Base-by-base conservation (phyloP, 2,888 invertebrate genomes). In the Andricus quercusramuli region DNA sequence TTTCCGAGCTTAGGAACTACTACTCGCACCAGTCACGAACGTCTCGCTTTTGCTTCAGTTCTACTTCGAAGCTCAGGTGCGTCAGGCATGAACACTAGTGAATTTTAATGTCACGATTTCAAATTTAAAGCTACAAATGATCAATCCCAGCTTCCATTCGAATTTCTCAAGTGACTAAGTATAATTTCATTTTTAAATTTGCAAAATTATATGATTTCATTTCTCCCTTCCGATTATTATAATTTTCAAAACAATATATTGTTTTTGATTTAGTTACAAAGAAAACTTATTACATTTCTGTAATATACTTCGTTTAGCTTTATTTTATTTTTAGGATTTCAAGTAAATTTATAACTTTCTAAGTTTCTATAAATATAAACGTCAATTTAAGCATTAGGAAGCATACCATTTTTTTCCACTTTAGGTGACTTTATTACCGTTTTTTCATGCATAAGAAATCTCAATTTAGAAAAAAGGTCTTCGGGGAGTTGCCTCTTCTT, bases 1-100 rank as follows among this genome's bases (percentile, higher is more conserved):
- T 81, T 82, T 62, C 79, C 78, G 78, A 82, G 65, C 76, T 82
- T 77, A 66, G 80, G 79, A 79, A 80, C 82, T 79, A 79, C 83
- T 79, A 80, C 80, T 77, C 78, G 82, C 82, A 79, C 84, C 83
- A 84, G 84, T 83, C 84, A 84, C 84, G 84, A 84, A 83, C 80
- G 83, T 83, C 82, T 76, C 82, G 82, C 79, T 83, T 83, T 82
- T 78, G 82, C 79, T 82, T 82, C 82, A 84, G 83, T 84, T 82
- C 82, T 80, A 82, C 84, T 83, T 82, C 80, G 79, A 82, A 78
- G 78, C 83, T 84, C 78, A 78, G 81, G 79, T 76, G 83, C 78
- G 82, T 37, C n/a, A 59, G n/a, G 15, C 13, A 64, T 64, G 22
- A 67, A 68, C n/a, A 29, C 25, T 47, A 25, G 25, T 67, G 66